These are phyloP conservation scores for Pseudopipra pipra DNA, from an alignment of 2,113 vertebrate genomes.

Conservation along the genomic window DNA sequence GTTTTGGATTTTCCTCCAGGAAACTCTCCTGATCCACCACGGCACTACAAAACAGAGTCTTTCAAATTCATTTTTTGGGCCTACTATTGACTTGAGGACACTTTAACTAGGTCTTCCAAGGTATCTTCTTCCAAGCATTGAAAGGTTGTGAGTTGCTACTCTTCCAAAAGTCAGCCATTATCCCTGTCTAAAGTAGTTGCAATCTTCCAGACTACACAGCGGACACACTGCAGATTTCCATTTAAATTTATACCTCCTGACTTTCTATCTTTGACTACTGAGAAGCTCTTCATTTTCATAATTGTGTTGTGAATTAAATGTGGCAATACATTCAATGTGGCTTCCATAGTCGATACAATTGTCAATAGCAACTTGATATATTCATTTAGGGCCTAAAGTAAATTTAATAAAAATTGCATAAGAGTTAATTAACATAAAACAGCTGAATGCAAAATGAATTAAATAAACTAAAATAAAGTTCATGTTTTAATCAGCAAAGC, in stretches of 20 bases:
- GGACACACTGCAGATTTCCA: background rate
- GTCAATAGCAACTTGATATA: constrained; percentile 50
- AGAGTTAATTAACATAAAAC: constrained; percentile 56
- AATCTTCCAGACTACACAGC: background rate
- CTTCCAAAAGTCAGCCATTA: background rate
- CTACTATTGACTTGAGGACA: background rate
- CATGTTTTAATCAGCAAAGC: constrained; percentile 66
- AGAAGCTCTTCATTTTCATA: background rate
- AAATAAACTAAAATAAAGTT: constrained; percentile 60
- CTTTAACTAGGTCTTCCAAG: background rate
- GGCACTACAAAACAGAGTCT: background rate
- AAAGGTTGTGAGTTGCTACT: background rate
- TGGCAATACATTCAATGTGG: background rate
- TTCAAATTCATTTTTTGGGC: background rate
- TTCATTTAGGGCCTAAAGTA: constrained; percentile 49
- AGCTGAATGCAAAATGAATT: constrained; percentile 34
- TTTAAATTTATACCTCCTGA: background rate
- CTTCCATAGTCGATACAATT: background rate
- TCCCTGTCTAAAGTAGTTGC: background rate
- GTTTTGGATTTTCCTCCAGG: background rate
- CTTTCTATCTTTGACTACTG: background rate
- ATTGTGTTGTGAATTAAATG: background rate
- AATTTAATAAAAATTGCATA: constrained; percentile 63
- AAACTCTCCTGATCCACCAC: background rate
- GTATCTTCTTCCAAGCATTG: background rate